Conservation (phyloP, 2,888 invertebrate species). For the Lagria hirta region DNA sequence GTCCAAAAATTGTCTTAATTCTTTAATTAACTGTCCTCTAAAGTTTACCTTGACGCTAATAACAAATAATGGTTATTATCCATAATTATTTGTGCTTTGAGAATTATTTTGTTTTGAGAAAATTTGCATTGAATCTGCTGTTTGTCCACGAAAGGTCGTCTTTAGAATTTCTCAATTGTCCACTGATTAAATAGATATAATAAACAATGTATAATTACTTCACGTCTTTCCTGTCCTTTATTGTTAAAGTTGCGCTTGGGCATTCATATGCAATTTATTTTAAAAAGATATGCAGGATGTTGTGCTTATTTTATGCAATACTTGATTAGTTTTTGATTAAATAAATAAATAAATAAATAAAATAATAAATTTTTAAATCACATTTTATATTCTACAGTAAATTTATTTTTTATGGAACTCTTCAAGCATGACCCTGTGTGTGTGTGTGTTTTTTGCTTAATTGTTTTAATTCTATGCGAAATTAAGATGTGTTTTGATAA, state of each 20-base stretch:
- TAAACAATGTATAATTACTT: conserved; percentile 17
- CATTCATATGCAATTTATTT: not conserved
- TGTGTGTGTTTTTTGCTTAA: too few species aligned
- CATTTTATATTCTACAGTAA: too few species aligned
- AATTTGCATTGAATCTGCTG: not conserved
- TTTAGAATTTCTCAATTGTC: conserved; percentile 8
- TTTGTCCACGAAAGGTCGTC: too few species aligned
- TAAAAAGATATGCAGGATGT: too few species aligned
- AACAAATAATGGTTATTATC: conserved; percentile 6
- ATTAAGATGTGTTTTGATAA: too few species aligned
- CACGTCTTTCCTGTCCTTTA: conserved; percentile 11
- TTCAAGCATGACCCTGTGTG: too few species aligned
- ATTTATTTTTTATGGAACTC: too few species aligned
- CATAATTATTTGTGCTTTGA: not conserved
- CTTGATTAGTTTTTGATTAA: too few species aligned
- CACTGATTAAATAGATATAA: conserved; percentile 18
- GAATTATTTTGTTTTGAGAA: not conserved
- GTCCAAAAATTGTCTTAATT: conserved; percentile 11
- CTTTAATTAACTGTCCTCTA: conserved; percentile 2
- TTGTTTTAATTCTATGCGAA: too few species aligned
- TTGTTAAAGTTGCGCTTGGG: conserved; percentile 10
- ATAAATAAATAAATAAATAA: too few species aligned
- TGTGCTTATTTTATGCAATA: too few species aligned
- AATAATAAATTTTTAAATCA: too few species aligned
- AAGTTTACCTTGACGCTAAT: conserved; percentile 10